A percentile compares a stretch with the other conserved stretches of the same genome.
Evolutionary conservation across 1,140 invertebrate genomes (phyloP).

Genomic region (Drosophila yakuba): DNA sequence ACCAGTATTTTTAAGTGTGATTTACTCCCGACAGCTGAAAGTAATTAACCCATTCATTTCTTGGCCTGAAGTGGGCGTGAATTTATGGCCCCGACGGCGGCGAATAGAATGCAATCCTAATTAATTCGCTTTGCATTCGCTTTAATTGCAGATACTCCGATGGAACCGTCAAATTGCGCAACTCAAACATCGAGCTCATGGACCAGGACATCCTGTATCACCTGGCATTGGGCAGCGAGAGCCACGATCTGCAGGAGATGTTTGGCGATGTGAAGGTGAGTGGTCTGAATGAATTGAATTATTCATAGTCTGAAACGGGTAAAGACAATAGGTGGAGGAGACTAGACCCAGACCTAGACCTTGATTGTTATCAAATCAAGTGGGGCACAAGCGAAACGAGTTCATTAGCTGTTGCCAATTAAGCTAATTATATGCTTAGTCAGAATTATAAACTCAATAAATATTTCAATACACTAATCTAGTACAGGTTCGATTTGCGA

Average conservation of each 20-base stretch:
- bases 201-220: constrained; percentile 98
- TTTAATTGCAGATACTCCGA: constrained; percentile 88
- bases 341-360: constrained; percentile 45
- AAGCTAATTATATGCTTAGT: constrained; percentile 20
- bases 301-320: constrained; percentile 9
- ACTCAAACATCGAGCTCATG: constrained; percentile 95
- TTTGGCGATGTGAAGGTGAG: constrained; percentile 97
- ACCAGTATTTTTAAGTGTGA: constrained; percentile 9
- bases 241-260: constrained; percentile 97
- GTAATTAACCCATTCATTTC: constrained; percentile 24
- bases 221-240: constrained; percentile 94
- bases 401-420: constrained; percentile 9
- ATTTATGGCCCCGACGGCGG: not conserved
- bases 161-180: constrained; percentile 92
- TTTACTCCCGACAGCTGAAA: constrained; percentile 19
- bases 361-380: constrained; percentile 42
- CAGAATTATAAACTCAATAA: constrained; percentile 10
- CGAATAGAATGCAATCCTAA: not conserved
- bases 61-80: not conserved
- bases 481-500: not conserved
- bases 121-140: constrained; percentile 1
- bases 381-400: constrained; percentile 29
- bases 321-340: constrained; percentile 6
- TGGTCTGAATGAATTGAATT: constrained; percentile 4
- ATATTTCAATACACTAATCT: not conserved